Percentiles rank a stretch among this genome's conserved stretches.
phyloP scores from a whole-genome alignment of 2,888 invertebrate species.

The Caenorhabditis becei region DNA sequence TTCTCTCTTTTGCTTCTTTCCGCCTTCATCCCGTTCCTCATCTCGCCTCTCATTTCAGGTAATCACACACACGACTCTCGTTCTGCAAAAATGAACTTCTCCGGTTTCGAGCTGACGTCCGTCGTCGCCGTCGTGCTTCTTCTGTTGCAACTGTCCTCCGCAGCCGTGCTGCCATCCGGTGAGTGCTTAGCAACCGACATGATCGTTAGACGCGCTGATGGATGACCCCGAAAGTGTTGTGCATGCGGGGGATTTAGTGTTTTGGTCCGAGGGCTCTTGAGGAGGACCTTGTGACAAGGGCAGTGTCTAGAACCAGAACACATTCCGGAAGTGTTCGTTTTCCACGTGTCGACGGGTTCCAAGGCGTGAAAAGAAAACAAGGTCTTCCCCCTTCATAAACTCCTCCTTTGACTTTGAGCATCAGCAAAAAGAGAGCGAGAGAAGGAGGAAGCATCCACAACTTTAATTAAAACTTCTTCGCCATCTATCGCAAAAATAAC shows the following conservation, averaged over 20 bases:
- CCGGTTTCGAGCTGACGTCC: conserved; percentile 52
- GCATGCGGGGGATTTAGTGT: neutral
- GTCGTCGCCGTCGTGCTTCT: conserved; percentile 53
- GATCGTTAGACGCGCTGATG: conserved; percentile 18
- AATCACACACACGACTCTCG: conserved; percentile 26
- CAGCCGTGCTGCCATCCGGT: conserved; percentile 59
- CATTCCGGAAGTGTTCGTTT: neutral
- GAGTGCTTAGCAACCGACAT: conserved; percentile 22
- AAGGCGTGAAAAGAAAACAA: neutral
- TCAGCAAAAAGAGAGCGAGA: conserved; percentile 3
- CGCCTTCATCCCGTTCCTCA: neutral
- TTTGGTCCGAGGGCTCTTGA: neutral
- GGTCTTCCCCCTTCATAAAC: conserved; percentile 23
- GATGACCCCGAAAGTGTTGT: neutral
- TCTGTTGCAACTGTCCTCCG: conserved; percentile 54
- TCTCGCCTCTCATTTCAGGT: conserved; percentile 13
- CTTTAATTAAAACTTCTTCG: conserved; percentile 53
- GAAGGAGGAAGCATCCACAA: conserved; percentile 33
- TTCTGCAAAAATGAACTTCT: conserved; percentile 46
- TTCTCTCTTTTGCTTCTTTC: neutral
- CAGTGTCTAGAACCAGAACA: too few relatives aligned
- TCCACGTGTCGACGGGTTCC: too few relatives aligned
- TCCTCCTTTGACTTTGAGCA: neutral
- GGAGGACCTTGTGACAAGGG: too few relatives aligned
- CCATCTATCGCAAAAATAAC: conserved; percentile 38